Evolutionary conservation across 2,113 vertebrate species (phyloP).

Genomic region (Lepus europaeus): DNA sequence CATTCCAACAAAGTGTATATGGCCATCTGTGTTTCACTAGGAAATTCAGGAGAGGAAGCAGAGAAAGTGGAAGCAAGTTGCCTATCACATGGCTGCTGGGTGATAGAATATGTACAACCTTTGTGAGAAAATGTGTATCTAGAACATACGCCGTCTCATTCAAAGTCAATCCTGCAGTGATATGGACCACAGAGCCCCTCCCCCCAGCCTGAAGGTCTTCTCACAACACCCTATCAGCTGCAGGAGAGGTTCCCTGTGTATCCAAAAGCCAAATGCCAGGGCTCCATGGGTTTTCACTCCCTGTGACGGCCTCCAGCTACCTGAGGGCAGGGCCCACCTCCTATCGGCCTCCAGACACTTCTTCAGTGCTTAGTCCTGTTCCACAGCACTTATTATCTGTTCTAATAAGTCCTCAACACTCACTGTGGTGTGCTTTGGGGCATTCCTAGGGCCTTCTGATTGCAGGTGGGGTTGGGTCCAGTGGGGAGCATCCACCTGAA

Average conservation of each 20-base stretch:
- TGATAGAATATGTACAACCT: neutral
- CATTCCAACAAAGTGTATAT: neutral
- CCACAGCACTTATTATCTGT: too few relatives aligned
- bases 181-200: neutral
- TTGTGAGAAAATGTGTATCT: too few relatives aligned
- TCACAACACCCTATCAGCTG: too few relatives aligned
- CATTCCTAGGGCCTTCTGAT: neutral
- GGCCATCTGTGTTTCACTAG: neutral
- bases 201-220: neutral
- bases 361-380: neutral
- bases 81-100: neutral
- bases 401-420: neutral
- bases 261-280: neutral
- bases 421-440: neutral
- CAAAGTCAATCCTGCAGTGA: neutral
- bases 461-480: neutral
- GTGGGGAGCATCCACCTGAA: neutral
- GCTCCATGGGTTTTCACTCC: neutral
- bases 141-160: neutral
- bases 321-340: accelerated
- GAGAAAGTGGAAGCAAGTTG: neutral
- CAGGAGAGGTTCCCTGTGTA: neutral
- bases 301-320: neutral
- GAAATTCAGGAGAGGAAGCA: neutral
- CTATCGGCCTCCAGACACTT: neutral